These are phyloP conservation scores for Equus przewalskii DNA, from an alignment of 2,113 vertebrate species.

Conservation along the genomic window DNA sequence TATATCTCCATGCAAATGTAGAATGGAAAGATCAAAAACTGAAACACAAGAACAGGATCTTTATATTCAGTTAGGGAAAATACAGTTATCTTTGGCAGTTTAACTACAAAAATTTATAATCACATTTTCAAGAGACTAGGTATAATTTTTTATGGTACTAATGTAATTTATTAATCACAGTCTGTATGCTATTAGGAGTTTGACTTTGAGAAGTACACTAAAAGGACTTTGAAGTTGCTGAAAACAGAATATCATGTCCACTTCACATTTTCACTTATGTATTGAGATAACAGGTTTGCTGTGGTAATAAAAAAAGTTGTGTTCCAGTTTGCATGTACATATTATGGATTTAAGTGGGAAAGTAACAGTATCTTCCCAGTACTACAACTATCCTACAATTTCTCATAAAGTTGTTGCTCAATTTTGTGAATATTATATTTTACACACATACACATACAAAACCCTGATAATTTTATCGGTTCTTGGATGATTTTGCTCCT, in stretches of 20 bases:
- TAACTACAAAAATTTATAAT: background rate
- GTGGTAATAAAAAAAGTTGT: background rate
- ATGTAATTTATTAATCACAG: background rate
- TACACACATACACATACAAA: background rate
- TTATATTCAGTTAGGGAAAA: background rate
- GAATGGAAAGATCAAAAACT: background rate
- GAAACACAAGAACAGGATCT: background rate
- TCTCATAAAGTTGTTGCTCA: background rate
- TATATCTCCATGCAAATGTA: background rate
- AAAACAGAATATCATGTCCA: background rate
- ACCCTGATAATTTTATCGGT: background rate
- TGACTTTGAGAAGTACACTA: background rate
- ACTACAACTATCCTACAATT: background rate
- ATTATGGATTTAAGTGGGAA: background rate
- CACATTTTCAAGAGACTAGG: background rate
- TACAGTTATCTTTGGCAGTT: background rate
- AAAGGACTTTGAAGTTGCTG: constrained; percentile 15
- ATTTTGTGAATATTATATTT: background rate
- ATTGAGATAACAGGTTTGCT: background rate
- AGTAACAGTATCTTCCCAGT: background rate
- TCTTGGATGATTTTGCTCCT: background rate
- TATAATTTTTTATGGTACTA: background rate
- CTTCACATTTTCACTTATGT: constrained; percentile 6
- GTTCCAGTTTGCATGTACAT: background rate
- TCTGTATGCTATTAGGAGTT: background rate